Evolutionary conservation across 2,888 invertebrate genomes (phyloP), one percentile per base, ranked within the genome.

Genomic region (Allophyes oxyacanthae): DNA sequence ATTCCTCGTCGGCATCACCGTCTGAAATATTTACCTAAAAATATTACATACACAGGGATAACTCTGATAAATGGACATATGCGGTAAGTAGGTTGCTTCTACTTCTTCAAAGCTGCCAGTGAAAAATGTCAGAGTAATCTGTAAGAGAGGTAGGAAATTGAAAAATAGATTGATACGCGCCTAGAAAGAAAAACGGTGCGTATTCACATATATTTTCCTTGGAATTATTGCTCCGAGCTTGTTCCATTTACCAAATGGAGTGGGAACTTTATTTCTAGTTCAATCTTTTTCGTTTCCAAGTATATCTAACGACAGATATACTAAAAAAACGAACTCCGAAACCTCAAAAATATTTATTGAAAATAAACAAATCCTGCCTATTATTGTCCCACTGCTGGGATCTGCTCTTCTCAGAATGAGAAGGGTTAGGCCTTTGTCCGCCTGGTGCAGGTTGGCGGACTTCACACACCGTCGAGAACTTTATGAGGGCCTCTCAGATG

Each of bases 81-180:
- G 33, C 38, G 15, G 42, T 28, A 52, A 45, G 54, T 50, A 48
- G 40, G 50, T 42, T 44, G 49, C 48, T 38, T 50, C 48, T 43
- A 42, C 42, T 43, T 57, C 6, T 51, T 50, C 49, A 50, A 51
- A 58, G 41, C 43, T 52, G 44, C 48, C 49, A 36, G 57, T 53
- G 57, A 62, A 50, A 60, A 60, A 62, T 62, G 49, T 40, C 36
- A n/a, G 57, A 14, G 57, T 53, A 57, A 49, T 57, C 33, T 53
- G 49, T 57, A 50, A 45, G 32, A n/a, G 4, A 52, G 55, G 58
- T 59, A 64, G 71, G 69, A 68, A 69, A 72, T 71, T 72, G 73
- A 71, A 73, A 73, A 72, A 54, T 68, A 64, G 64, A 72, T 72
- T n/a, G n/a, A n/a, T n/a, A n/a, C n/a, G n/a, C n/a, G n/a, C n/a